Evolutionary conservation across 1,140 invertebrate genomes (phyloP).

Genomic region (Andrena cerasifolii): DNA sequence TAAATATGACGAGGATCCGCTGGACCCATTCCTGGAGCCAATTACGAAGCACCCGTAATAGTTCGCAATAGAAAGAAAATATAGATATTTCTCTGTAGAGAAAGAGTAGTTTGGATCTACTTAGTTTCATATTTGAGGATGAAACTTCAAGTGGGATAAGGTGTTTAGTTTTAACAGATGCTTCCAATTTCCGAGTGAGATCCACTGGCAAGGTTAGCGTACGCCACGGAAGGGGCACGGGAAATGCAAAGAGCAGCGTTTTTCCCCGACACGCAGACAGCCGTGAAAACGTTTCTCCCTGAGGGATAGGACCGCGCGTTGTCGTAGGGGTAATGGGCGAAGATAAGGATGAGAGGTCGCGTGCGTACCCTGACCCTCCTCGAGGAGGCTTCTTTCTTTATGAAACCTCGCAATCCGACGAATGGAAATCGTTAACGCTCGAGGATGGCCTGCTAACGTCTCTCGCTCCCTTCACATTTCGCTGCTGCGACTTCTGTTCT

Average conservation of each 20-base stretch:
- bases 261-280: constrained; percentile 35
- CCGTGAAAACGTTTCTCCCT: constrained; percentile 43
- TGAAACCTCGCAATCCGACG: background rate
- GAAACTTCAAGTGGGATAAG: too few species aligned
- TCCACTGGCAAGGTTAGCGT: constrained; percentile 12
- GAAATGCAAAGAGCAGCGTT: constrained; percentile 39
- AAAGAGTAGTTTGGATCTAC: too few species aligned
- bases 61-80: too few species aligned
- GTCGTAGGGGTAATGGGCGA: constrained; percentile 26
- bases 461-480: too few species aligned
- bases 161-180: too few species aligned
- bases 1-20: background rate
- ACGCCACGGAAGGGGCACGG: background rate
- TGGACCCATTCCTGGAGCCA: too few species aligned
- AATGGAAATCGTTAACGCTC: constrained; percentile 2
- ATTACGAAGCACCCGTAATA: too few species aligned
- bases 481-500: too few species aligned
- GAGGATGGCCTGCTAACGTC: too few species aligned
- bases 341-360: constrained; percentile 32
- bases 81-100: too few species aligned
- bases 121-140: too few species aligned
- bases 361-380: constrained; percentile 6
- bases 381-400: background rate
- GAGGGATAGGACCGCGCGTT: constrained; percentile 5
- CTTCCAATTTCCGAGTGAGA: too few species aligned